These are phyloP conservation scores for Ceriagrion tenellum DNA, from an alignment of 2,888 invertebrate genomes.

Conservation along the genomic window DNA sequence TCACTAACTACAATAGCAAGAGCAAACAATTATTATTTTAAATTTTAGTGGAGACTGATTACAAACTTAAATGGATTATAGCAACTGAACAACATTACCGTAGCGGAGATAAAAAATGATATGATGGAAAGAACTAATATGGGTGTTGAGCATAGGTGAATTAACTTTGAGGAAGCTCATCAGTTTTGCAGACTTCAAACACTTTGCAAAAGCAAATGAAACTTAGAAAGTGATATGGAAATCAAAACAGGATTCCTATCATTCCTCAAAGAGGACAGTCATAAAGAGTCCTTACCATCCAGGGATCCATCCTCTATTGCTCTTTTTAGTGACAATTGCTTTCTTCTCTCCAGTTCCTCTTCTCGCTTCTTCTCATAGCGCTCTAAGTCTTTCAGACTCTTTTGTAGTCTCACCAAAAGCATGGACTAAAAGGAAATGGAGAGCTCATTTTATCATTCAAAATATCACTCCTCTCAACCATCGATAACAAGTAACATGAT, in stretches of 20 bases:
- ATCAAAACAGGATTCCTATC: neutral
- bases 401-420: constrained; percentile 87
- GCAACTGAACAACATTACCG: no score
- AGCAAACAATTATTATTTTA: no score
- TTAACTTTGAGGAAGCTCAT: no score
- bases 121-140: no score
- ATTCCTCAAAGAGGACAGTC: neutral
- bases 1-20: no score
- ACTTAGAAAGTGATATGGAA: no score
- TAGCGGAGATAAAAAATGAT: no score
- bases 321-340: constrained; percentile 86
- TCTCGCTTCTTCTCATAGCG: constrained; percentile 84
- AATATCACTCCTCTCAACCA: neutral
- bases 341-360: constrained; percentile 84
- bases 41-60: no score
- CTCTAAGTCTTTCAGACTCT: constrained; percentile 88
- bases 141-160: no score
- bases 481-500: neutral
- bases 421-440: constrained; percentile 78
- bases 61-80: no score
- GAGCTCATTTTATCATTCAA: neutral
- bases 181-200: no score
- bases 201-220: no score
- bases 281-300: constrained; percentile 9
- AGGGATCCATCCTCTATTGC: constrained; percentile 1